A percentile compares a stretch with the other conserved stretches of the same genome.
Evolutionary conservation across 2,113 vertebrate species (phyloP).

Genomic region (Eptesicus fuscus): DNA sequence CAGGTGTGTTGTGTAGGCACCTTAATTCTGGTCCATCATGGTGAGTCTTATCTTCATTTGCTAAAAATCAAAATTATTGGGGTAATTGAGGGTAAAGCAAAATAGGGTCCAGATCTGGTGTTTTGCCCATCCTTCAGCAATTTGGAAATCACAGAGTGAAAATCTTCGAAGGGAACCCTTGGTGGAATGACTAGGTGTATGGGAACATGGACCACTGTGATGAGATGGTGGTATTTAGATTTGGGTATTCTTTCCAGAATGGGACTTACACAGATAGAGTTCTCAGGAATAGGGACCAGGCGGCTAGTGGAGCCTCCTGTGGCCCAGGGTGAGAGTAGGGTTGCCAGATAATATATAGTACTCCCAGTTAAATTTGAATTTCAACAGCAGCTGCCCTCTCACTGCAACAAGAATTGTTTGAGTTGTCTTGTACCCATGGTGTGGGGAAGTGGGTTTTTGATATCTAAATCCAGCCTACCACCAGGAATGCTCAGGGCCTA

Average conservation of each 20-base stretch:
- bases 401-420: no score
- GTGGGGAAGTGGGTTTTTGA: no score
- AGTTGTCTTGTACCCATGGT: no score
- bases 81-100: background rate
- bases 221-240: background rate
- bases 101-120: background rate
- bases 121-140: background rate
- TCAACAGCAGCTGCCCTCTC: no score
- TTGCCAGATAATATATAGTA: background rate
- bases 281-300: background rate
- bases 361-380: background rate
- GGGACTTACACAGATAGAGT: background rate
- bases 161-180: background rate
- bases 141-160: background rate
- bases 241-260: background rate
- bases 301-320: background rate
- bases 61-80: constrained; percentile 12
- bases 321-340: background rate
- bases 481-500: no score
- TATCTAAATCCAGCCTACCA: no score
- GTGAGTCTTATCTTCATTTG: constrained; percentile 4
- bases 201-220: background rate
- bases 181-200: background rate
- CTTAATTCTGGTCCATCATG: background rate
- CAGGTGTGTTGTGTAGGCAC: background rate